Evolutionary conservation across 1,140 invertebrate species (phyloP), one percentile per base, ranked within the genome.

Genomic region (Danaus melanippus): DNA sequence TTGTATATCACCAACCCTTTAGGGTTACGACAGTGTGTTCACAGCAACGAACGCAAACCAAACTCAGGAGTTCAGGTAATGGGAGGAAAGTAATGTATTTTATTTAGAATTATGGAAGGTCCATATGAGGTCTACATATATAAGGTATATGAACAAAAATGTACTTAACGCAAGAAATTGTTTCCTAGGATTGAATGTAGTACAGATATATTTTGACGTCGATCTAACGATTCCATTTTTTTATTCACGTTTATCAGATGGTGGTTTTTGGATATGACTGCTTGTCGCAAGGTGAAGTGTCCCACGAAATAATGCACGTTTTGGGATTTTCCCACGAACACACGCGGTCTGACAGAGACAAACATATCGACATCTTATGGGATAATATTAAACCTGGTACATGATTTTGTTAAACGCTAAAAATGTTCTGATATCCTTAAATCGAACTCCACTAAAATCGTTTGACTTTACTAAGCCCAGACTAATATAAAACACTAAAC

Each of bases 311-410:
- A 53, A 94, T 96, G 92, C 95, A 97, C 64, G 90, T 93, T 0
- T 73, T 94, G 10, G 95, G 95, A 0, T 96, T 96, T 76, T 88
- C 93, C 56, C 96, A 97, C 67, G 95, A 97, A 69, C 95, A 97
- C 70, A 94, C 91, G 46, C 87, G 95, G 44, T 88, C 84, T 43
- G 95, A 97, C 60, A 87, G 95, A 43, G 95, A 96, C 69, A 81
- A 90, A 8, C 92, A 89, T 74, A 91, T 97, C 2, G 87, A 78
- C 9, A 91, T 97, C 11, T 72, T 91, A 45, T 95, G 91, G 88
- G 71, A 92, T 4, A 96, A 97, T 74, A 93, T 97, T 42, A 87
- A 90, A 68, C 73, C 81, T 58, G 91, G 91, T 90, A 83, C 32
- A 12, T 58, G 8, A 7, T 59, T 9, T 0, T 42, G 39, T 46